Percentiles rank a stretch among this genome's conserved stretches.
Evolutionary conservation across 1,140 invertebrate species (phyloP).

Genomic region (Holotrichia oblita): DNA sequence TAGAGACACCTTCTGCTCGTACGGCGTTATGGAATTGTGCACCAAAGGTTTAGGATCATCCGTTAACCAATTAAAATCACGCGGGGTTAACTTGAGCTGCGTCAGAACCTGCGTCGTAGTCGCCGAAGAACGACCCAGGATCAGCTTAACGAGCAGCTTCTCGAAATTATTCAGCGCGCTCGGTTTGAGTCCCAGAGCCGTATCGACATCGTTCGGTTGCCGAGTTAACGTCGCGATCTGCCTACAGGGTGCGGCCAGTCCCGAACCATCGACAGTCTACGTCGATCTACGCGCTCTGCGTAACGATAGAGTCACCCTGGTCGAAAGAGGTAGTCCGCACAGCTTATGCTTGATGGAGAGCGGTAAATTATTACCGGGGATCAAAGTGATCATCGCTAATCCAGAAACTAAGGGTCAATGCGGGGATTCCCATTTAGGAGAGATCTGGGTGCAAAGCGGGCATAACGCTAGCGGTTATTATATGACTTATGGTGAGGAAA

Average conservation of each 20-base stretch:
- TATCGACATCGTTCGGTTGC: constrained; percentile 99
- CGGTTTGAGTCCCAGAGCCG: constrained; percentile 92
- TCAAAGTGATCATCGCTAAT: constrained; percentile 99
- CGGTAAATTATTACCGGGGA: constrained; percentile 96
- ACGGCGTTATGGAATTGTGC: constrained; percentile 98
- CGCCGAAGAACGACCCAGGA: constrained; percentile 96
- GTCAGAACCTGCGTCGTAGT: constrained; percentile 98
- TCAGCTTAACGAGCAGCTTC: constrained; percentile 94
- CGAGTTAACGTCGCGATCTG: constrained; percentile 98
- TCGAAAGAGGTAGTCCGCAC: constrained; percentile 95
- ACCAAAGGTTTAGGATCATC: constrained; percentile 96
- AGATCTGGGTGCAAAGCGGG: constrained; percentile 92
- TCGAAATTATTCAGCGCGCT: constrained; percentile 97
- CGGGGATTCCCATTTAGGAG: constrained; percentile 98
- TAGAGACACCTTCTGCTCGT: constrained; percentile 98
- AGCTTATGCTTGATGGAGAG: constrained; percentile 98
- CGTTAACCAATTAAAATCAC: constrained; percentile 87
- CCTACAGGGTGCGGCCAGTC: constrained; percentile 97
- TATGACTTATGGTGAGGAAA: constrained; percentile 96
- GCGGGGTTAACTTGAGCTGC: constrained; percentile 90
- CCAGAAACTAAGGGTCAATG: constrained; percentile 99
- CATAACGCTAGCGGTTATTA: constrained; percentile 99
- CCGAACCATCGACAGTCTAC: constrained; percentile 98
- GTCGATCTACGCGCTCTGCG: constrained; percentile 95
- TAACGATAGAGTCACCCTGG: constrained; percentile 93